Base-by-base conservation (phyloP, 2,113 vertebrate genomes). In the Carlito syrichta region DNA sequence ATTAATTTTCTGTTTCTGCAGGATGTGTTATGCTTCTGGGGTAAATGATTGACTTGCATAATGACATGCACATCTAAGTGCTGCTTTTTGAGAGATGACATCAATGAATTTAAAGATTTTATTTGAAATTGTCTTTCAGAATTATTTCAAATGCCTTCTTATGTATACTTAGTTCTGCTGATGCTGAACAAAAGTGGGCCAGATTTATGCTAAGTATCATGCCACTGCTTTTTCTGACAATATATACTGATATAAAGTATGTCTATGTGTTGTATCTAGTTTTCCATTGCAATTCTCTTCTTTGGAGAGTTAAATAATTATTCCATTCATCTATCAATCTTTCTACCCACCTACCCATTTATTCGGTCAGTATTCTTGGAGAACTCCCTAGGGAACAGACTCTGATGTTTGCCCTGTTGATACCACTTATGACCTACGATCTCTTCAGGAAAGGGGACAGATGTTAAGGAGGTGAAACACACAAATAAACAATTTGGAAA, bases 1-100 rank as follows among this genome's bases (percentile, higher is more conserved):
- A 88, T 40, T 83, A 96, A 95, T 95, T 90, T 93, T 96, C 73
- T 87, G 50, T 58, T 73, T 95, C 40, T 73, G 32, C 8, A 83
- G 85, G n/a, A 60, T 45, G 63, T 96, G 95, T 96, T 87, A 43
- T 95, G 52, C 8, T 71, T 92, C 45, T 92, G 38, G 14, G 90
- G 25, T 85, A 96, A 74, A 91, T 97, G 95, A 95, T 38, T 97
- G 95, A 93, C 85, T 83, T 96, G 14, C 3, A 38, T 95, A 96
- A 95, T 96, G 88, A 62, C 27, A 91, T 86, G 38, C 52, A n/a
- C 73, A 76, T 73, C 81, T 74, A 96, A 97, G 79, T 63, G 45
- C 77, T 97, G 48, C 38, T 77, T 96, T 93, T 88, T 52, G 35
- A 97, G 52, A 94, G 43, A 91, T 90, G 90, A 78, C 77, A 95